Conservation (phyloP, 2,888 invertebrate species). For the Nemotelus nigrinus region DNA sequence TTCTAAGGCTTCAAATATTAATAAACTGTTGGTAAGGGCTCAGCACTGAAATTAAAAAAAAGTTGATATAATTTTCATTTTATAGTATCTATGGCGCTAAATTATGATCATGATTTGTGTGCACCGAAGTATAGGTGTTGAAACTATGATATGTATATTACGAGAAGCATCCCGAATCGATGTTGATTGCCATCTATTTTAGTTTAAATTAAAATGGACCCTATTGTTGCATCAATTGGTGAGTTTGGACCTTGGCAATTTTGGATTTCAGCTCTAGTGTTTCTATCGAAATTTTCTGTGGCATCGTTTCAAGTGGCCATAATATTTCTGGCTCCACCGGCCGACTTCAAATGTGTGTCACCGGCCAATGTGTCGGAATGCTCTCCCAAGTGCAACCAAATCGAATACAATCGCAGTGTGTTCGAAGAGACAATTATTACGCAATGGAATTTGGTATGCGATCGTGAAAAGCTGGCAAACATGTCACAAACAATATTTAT, state of each 20-base stretch:
- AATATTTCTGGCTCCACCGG: constrained; percentile 78
- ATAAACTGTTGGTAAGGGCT: too few species aligned
- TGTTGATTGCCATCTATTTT: too few species aligned
- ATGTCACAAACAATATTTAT: constrained; percentile 78
- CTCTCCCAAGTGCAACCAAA: constrained; percentile 67
- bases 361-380: constrained; percentile 60
- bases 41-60: too few species aligned
- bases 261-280: constrained; percentile 74
- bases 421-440: constrained; percentile 76
- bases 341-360: constrained; percentile 67
- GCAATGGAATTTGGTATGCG: constrained; percentile 80
- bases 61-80: too few species aligned
- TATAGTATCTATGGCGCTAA: too few species aligned
- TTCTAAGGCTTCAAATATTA: too few species aligned
- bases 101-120: too few species aligned
- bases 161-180: too few species aligned
- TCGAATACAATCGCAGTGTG: constrained; percentile 71
- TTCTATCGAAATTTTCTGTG: constrained; percentile 79
- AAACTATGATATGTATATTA: too few species aligned
- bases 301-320: constrained; percentile 85
- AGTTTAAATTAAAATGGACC: constrained; percentile 65
- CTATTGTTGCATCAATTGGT: constrained; percentile 76
- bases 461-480: constrained; percentile 72
- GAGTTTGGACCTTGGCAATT: constrained; percentile 80
- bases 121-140: too few species aligned